phyloP scores from a whole-genome alignment of 2,797 vertebrate genomes.

The Acrossocheilus wenchowensis region DNA sequence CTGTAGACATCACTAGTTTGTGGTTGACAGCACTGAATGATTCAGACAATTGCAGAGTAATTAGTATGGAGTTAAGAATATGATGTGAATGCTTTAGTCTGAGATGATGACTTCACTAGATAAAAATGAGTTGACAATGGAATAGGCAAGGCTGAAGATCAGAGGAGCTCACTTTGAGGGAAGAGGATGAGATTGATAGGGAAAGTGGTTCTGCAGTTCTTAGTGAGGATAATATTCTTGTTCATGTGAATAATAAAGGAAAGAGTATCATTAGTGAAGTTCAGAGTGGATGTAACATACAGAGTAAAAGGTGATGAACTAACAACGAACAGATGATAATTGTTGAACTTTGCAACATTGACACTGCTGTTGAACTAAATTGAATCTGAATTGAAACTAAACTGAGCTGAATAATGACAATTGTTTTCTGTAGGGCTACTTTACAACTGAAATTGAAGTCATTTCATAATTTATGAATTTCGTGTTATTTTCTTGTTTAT shows the following conservation, averaged over 20 bases:
- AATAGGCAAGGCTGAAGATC: background rate
- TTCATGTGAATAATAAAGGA: background rate
- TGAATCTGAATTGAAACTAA: background rate
- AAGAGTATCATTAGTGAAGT: background rate
- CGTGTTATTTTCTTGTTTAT: background rate
- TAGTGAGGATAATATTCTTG: background rate
- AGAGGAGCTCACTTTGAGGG: constrained; percentile 1
- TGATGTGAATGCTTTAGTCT: constrained; percentile 7
- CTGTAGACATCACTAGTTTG: constrained; percentile 9
- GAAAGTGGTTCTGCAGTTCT: background rate
- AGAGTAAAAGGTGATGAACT: background rate
- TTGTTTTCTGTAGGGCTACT: background rate
- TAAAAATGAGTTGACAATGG: background rate
- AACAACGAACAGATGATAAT: background rate
- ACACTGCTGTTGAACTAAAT: background rate
- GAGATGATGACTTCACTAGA: background rate
- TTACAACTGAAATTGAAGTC: background rate
- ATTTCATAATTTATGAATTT: constrained; percentile 7
- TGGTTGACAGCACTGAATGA: constrained; percentile 2
- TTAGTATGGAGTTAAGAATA: constrained; percentile 7
- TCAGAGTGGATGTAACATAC: background rate
- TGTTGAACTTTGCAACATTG: background rate
- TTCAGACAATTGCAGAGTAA: background rate
- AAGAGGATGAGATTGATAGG: constrained; percentile 2
- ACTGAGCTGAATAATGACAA: background rate